Percentiles rank a stretch among this genome's conserved stretches.
Evolutionary conservation across 2,113 vertebrate genomes (phyloP).

Genomic region (Monopterus albus): DNA sequence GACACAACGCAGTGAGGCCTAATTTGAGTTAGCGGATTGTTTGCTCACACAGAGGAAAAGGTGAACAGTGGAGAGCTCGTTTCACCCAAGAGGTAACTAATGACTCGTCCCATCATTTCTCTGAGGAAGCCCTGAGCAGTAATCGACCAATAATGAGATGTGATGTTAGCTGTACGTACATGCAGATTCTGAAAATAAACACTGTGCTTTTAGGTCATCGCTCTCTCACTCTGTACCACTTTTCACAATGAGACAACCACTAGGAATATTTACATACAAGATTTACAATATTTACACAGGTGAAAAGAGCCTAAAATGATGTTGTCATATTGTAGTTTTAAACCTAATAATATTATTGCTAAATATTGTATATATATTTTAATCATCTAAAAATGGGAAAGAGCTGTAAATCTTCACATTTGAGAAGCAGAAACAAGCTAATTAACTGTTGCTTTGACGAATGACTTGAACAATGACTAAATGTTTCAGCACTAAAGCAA

Average conservation of each 20-base stretch:
- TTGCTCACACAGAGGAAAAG: constrained; percentile 52
- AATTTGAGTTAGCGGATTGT: constrained; percentile 80
- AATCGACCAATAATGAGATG: constrained; percentile 12
- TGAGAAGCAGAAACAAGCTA: too few species aligned
- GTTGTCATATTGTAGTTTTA: too few species aligned
- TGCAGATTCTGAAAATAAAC: not conserved
- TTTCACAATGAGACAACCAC: too few species aligned
- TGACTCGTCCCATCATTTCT: constrained; percentile 48
- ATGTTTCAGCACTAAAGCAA: not conserved
- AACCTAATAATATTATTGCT: too few species aligned
- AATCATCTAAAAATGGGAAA: too few species aligned
- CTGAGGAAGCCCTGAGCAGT: constrained; percentile 20
- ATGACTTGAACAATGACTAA: too few species aligned
- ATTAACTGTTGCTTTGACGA: not conserved
- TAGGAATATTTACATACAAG: too few species aligned
- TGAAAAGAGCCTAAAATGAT: too few species aligned
- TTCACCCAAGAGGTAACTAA: constrained; percentile 49
- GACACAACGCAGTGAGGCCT: constrained; percentile 74
- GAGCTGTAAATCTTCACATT: too few species aligned
- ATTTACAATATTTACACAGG: too few species aligned
- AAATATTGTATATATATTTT: too few species aligned
- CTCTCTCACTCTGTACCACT: not conserved
- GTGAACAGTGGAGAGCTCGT: constrained; percentile 28
- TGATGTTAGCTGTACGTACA: not conserved
- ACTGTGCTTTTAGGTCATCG: not conserved